Evolutionary conservation across 2,113 vertebrate species (phyloP).

Genomic region (Sinosuthora webbiana): DNA sequence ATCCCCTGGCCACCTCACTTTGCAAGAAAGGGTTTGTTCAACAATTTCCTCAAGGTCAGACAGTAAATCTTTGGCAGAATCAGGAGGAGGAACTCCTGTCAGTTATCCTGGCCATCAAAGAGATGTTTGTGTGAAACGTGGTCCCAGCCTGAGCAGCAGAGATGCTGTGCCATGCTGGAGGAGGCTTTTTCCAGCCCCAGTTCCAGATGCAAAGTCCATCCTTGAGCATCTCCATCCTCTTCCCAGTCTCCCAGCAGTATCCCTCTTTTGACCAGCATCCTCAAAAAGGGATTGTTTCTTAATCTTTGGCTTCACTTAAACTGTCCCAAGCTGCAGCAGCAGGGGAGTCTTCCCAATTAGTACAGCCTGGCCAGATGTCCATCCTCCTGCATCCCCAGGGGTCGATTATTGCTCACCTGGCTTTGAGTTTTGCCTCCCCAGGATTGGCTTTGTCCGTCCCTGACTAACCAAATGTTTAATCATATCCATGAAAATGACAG

Average conservation of each 20-base stretch:
- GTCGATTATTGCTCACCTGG: background rate
- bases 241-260: background rate
- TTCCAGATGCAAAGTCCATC: conserved; percentile 3
- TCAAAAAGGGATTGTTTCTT: background rate
- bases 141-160: background rate
- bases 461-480: conserved; percentile 26
- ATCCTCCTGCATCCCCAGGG: background rate
- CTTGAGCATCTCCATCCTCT: background rate
- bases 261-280: background rate
- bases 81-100: background rate
- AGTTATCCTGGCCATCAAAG: background rate
- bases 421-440: background rate
- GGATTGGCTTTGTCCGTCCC: background rate
- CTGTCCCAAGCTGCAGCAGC: background rate
- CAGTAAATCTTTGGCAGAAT: background rate
- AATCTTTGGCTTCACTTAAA: background rate
- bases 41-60: background rate
- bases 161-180: background rate
- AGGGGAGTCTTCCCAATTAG: background rate
- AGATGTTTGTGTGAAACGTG: background rate
- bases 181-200: background rate
- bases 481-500: background rate
- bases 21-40: background rate
- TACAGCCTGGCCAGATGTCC: background rate
- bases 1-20: background rate